Conservation (phyloP, 2,797 vertebrate species). For the Protosalanx chinensis region DNA sequence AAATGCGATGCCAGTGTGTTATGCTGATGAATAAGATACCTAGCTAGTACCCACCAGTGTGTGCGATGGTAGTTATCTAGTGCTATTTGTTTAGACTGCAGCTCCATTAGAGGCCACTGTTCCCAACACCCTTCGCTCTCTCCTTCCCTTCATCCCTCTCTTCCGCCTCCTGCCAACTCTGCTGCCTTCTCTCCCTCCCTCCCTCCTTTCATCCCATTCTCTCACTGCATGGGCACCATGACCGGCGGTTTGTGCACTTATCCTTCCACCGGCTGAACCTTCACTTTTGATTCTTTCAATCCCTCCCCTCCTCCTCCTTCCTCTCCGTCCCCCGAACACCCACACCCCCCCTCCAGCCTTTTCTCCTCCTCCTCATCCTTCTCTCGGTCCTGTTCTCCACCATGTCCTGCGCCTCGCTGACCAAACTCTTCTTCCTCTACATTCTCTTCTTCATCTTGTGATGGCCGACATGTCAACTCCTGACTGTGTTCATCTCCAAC, state of each 20-base stretch:
- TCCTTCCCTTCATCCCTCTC: slow-evolving; percentile 38
- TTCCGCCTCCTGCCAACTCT: slow-evolving; percentile 46
- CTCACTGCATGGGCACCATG: slow-evolving; percentile 73
- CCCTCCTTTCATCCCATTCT: slow-evolving; percentile 39
- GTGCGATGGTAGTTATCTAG: neutral
- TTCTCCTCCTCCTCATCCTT: slow-evolving; percentile 80
- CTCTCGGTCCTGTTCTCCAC: slow-evolving; percentile 83
- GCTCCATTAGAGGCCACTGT: slow-evolving; percentile 83
- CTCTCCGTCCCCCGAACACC: slow-evolving; percentile 21
- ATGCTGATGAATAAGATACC: no score
- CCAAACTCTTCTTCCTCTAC: slow-evolving; percentile 87
- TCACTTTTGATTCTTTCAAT: slow-evolving; percentile 71
- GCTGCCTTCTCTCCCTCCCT: slow-evolving; percentile 19
- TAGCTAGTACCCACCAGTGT: no score
- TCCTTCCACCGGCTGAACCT: slow-evolving; percentile 19
- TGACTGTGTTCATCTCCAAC: slow-evolving; percentile 52
- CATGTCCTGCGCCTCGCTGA: slow-evolving; percentile 80
- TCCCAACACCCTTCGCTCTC: slow-evolving; percentile 64
- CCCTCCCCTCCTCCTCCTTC: slow-evolving; percentile 12
- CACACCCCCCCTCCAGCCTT: slow-evolving; percentile 65
- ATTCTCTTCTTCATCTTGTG: slow-evolving; percentile 90
- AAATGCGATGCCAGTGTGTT: no score
- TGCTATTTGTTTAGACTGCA: slow-evolving; percentile 52
- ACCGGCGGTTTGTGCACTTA: slow-evolving; percentile 52
- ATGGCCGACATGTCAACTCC: slow-evolving; percentile 57